Evolutionary conservation across 2,888 invertebrate genomes (phyloP), one percentile per base, ranked within the genome.

Genomic region (Copidosoma aretas): DNA sequence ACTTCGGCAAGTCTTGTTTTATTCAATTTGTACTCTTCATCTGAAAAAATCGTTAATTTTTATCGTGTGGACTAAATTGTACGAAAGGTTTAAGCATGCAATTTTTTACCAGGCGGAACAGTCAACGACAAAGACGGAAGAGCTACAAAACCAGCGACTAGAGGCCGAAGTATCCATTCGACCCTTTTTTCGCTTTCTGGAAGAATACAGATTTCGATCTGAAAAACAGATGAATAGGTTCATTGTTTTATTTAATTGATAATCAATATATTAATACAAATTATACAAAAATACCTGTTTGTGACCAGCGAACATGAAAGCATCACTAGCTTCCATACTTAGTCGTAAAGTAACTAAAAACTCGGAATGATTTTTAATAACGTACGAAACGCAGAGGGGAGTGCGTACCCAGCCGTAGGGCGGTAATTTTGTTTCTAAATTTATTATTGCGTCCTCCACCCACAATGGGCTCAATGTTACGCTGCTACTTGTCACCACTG

Each of bases 291-390:
- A 61, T 79, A 92, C 91, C 87, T 95, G 94, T 85, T 94, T 96
- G 79, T 95, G 94, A 1, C 97, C 97, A 70, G 97, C 91, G 85
- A 95, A 97, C 92, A 97, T 96, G 82, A 97, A 97, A 52, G 92
- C 93, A 82, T 97, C 96, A 69, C 90, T 92, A 10, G 91, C 90
- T 76, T 94, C 94, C 85, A 95, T 91, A 63, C 87, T 88, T 51
- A 94, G 84, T 75, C 89, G 90, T 46, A 95, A 85, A 71, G 93
- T 90, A 68, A 93, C 88, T 51, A 94, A 88, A 69, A 87, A 88
- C 58, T 87, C 86, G 0, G 92, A 91, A 75, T 90, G 89, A 79
- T 95, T 95, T 78, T 87, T 87, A 65, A 95, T 84, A 73, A 87
- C 87, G 80, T 93, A 93, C 63, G 87, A 87, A 14, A 92, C 85